Evolutionary conservation across 2,797 vertebrate genomes (phyloP).

Genomic region (Dipus sagitta): DNA sequence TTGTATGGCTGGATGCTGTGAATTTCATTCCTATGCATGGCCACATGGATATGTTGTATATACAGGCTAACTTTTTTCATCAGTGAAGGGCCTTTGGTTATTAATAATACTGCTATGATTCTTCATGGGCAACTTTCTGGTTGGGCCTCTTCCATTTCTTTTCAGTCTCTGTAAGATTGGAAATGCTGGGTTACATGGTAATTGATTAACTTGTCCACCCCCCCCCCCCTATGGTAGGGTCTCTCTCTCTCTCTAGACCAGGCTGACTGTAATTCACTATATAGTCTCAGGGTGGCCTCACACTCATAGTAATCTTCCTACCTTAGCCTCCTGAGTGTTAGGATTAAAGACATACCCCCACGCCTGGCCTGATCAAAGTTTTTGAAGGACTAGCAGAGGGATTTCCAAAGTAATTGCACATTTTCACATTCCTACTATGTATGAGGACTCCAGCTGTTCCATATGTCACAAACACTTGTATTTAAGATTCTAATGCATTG

Average conservation of each 20-base stretch:
- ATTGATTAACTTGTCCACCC: no score
- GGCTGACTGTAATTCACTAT: no score
- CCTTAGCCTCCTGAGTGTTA: no score
- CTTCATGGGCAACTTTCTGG: background rate
- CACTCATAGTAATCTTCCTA: no score
- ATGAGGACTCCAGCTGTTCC: background rate
- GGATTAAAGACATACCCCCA: no score
- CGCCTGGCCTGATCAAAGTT: background rate
- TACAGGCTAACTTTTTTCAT: background rate
- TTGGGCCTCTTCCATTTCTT: slow-evolving; percentile 8
- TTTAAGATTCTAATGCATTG: background rate
- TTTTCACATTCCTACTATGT: background rate
- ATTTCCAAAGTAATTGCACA: background rate
- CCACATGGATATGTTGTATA: background rate
- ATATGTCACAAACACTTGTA: background rate
- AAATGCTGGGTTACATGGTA: background rate
- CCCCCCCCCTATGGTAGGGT: no score
- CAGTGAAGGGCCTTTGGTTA: background rate
- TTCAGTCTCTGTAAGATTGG: background rate
- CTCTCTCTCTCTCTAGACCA: no score
- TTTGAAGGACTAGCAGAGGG: background rate
- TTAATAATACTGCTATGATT: background rate
- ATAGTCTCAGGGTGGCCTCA: no score
- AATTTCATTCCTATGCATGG: background rate
- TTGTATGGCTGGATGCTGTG: no score